These are phyloP conservation scores for Ptilodon capucinus DNA, from an alignment of 2,888 invertebrate species.

Conservation along the genomic window DNA sequence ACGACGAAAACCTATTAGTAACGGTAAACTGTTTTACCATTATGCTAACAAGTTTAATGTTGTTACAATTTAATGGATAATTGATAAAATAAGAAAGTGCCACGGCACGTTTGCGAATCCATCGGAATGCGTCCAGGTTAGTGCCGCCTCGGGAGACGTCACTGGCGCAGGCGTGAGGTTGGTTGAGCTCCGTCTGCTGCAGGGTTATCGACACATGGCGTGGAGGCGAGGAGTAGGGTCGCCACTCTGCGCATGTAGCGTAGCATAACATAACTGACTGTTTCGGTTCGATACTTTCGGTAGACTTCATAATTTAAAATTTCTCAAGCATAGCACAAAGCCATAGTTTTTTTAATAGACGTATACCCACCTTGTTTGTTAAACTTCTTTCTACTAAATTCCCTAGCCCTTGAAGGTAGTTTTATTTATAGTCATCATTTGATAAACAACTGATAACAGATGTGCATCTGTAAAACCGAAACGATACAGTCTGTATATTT, in stretches of 20 bases:
- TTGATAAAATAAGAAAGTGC: slow-evolving; percentile 44
- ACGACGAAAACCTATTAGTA: slow-evolving; percentile 4
- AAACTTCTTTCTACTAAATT: not conserved
- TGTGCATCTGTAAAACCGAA: slow-evolving; percentile 17
- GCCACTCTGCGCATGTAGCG: slow-evolving; percentile 60
- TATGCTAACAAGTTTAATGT: slow-evolving; percentile 12
- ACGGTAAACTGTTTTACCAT: slow-evolving; percentile 10
- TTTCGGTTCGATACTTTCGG: slow-evolving; percentile 69
- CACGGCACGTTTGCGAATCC: slow-evolving; percentile 58
- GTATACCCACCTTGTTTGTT: not conserved
- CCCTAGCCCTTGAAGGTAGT: not conserved
- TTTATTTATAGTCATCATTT: not conserved
- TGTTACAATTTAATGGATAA: slow-evolving; percentile 4
- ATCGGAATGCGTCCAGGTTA: slow-evolving; percentile 71
- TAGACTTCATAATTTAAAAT: slow-evolving; percentile 44
- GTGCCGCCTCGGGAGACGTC: slow-evolving; percentile 67
- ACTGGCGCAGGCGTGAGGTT: slow-evolving; percentile 74
- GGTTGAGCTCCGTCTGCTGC: slow-evolving; percentile 60
- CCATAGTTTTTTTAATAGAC: slow-evolving; percentile 20
- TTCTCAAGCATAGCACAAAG: slow-evolving; percentile 34
- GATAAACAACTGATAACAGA: slow-evolving; percentile 11
- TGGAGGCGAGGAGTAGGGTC: slow-evolving; percentile 64
- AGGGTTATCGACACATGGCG: slow-evolving; percentile 79
- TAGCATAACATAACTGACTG: slow-evolving; percentile 64
- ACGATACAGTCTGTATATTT: slow-evolving; percentile 6